phyloP scores from a whole-genome alignment of 1,140 invertebrate species.

The Drosophila nebulosa region DNA sequence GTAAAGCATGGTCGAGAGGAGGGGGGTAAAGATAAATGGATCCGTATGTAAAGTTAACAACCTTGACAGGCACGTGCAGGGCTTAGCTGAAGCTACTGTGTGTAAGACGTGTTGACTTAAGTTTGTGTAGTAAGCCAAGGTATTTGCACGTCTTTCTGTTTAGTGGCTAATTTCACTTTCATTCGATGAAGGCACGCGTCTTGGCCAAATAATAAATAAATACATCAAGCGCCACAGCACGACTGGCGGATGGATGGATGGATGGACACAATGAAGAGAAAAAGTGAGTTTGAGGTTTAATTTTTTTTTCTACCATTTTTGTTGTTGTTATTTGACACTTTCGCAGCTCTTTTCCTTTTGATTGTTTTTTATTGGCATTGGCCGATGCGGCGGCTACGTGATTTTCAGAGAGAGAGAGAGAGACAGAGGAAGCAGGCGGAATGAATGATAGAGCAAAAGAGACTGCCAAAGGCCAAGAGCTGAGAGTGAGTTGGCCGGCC shows the following conservation, averaged over 20 bases:
- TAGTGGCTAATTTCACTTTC: constrained; percentile 25
- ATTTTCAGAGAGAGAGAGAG: constrained; percentile 34
- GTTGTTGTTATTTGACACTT: constrained; percentile 72
- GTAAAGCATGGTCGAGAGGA: too few species aligned
- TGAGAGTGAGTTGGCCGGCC: constrained; percentile 47
- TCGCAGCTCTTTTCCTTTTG: constrained; percentile 39
- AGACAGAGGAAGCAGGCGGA: neutral
- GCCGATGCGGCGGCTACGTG: constrained; percentile 64
- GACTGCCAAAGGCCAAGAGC: constrained; percentile 27
- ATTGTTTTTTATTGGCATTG: constrained; percentile 48
- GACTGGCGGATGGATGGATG: neutral
- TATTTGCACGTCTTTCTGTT: constrained; percentile 70
- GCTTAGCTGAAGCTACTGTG: constrained; percentile 43
- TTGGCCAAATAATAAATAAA: constrained; percentile 44
- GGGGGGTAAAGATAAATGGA: neutral
- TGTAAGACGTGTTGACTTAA: neutral
- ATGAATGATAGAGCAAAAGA: neutral
- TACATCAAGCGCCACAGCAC: constrained; percentile 57
- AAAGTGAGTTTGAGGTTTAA: constrained; percentile 57
- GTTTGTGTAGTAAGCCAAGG: constrained; percentile 33
- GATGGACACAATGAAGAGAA: constrained; percentile 70
- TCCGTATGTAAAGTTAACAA: neutral
- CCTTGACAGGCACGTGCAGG: constrained; percentile 42
- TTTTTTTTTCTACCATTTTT: constrained; percentile 14
- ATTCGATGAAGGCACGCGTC: constrained; percentile 39